Evolutionary conservation across 2,888 invertebrate genomes (phyloP).

Genomic region (Cheilosia impressa): DNA sequence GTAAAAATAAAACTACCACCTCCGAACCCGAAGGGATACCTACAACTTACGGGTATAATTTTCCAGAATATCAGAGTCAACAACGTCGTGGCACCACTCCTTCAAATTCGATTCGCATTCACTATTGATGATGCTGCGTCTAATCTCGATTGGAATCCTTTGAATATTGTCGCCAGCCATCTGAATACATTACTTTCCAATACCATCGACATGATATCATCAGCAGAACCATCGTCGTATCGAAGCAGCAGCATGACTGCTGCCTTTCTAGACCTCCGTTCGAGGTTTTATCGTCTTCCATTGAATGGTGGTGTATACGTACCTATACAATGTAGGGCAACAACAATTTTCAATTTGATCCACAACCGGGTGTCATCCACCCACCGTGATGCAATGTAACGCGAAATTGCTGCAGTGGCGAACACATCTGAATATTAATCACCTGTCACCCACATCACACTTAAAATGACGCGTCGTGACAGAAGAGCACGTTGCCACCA

Average conservation of each 20-base stretch:
- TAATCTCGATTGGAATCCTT: conserved; percentile 71
- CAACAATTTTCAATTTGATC: conserved; percentile 40
- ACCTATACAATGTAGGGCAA: not conserved
- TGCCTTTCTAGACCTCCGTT: not conserved
- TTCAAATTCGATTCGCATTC: conserved; percentile 47
- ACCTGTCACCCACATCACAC: conserved; percentile 43
- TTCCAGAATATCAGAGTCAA: conserved; percentile 8
- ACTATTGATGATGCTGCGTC: conserved; percentile 33
- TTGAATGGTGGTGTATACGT: conserved; percentile 35
- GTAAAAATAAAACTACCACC: not conserved
- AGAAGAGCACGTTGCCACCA: not conserved
- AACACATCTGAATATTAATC: conserved; percentile 65
- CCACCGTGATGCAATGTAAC: not conserved
- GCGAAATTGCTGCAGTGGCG: not conserved
- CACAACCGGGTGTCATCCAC: not conserved
- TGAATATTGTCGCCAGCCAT: conserved; percentile 71
- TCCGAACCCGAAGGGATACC: not conserved
- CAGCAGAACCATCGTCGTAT: conserved; percentile 30
- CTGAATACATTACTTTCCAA: conserved; percentile 69
- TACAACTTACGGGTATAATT: not conserved
- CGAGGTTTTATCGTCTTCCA: conserved; percentile 55
- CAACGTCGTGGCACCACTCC: conserved; percentile 24
- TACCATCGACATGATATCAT: conserved; percentile 65
- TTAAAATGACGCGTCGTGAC: conserved; percentile 20
- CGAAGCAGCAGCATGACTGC: not conserved